A percentile compares a stretch with the other conserved stretches of the same genome.
Conservation (phyloP, 2,888 invertebrate genomes). For the Himalopsyche tibetana region DNA sequence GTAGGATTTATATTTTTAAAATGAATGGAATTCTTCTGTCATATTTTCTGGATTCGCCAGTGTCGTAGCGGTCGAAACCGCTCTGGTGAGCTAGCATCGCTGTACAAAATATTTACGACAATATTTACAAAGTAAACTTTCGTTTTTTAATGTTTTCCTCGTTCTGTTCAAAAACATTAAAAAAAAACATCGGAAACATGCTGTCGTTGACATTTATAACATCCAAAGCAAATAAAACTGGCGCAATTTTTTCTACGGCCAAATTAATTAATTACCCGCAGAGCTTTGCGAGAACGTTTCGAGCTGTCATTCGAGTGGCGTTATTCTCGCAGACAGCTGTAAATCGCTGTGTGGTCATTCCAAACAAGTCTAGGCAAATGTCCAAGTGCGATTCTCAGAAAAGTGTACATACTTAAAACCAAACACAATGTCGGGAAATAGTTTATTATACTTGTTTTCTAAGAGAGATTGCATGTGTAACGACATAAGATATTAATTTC, state of each 20-base stretch:
- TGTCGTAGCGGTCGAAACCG: too few relatives aligned
- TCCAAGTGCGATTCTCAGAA: slow-evolving; percentile 47
- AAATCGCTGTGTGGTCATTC: slow-evolving; percentile 12
- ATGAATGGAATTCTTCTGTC: too few relatives aligned
- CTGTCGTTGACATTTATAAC: slow-evolving; percentile 9
- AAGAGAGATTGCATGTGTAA: too few relatives aligned
- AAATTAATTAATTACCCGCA: background rate
- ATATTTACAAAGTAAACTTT: too few relatives aligned
- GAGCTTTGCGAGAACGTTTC: slow-evolving; percentile 4
- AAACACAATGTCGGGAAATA: background rate
- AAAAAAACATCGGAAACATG: background rate
- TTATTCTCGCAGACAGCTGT: slow-evolving; percentile 31
- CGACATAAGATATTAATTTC: too few relatives aligned
- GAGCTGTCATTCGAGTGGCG: background rate
- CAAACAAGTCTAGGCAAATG: slow-evolving; percentile 44
- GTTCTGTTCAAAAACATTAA: background rate
- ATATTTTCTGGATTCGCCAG: too few relatives aligned
- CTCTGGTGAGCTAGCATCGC: too few relatives aligned
- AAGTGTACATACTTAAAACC: slow-evolving; percentile 22
- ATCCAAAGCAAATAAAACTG: background rate
- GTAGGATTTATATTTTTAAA: too few relatives aligned
- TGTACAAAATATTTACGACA: too few relatives aligned
- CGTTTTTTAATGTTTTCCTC: background rate
- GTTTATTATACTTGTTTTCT: too few relatives aligned
- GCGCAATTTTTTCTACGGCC: background rate